Conservation (phyloP, 2,888 invertebrate species). For the Philhelius pedissequus region DNA sequence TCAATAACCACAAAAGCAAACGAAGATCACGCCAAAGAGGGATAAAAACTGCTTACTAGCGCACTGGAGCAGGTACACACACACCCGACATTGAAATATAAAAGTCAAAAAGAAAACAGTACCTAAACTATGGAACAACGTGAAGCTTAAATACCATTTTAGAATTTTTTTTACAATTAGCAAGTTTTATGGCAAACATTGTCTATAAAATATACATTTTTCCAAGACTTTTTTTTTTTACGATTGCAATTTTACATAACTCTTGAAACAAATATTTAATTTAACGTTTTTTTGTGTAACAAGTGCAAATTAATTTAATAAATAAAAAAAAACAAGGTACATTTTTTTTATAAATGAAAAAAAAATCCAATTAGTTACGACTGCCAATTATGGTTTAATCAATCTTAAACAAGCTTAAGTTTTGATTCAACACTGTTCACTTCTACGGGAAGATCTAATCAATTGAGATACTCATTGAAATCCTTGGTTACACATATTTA, state of each 20-base stretch:
- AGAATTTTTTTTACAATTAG: no score
- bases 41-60: no score
- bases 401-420: conserved; percentile 48
- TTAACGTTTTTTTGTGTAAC: not conserved
- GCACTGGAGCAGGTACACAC: no score
- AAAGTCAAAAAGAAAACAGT: no score
- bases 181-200: no score
- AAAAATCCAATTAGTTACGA: conserved; percentile 18
- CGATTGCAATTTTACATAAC: not conserved
- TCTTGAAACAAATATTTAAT: not conserved
- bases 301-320: not conserved
- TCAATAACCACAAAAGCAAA: no score
- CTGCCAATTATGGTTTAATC: conserved; percentile 44
- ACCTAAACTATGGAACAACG: no score
- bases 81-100: no score
- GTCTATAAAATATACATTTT: no score
- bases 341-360: conserved; percentile 4
- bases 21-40: no score
- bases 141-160: no score
- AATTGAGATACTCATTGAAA: conserved; percentile 79
- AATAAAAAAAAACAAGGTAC: not conserved
- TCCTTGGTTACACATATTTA: conserved; percentile 76
- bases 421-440: conserved; percentile 51
- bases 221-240: not conserved
- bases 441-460: conserved; percentile 69